Base-by-base conservation (phyloP, 92 coral and sea anemone genomes). In the Bergia puertoricense region DNA sequence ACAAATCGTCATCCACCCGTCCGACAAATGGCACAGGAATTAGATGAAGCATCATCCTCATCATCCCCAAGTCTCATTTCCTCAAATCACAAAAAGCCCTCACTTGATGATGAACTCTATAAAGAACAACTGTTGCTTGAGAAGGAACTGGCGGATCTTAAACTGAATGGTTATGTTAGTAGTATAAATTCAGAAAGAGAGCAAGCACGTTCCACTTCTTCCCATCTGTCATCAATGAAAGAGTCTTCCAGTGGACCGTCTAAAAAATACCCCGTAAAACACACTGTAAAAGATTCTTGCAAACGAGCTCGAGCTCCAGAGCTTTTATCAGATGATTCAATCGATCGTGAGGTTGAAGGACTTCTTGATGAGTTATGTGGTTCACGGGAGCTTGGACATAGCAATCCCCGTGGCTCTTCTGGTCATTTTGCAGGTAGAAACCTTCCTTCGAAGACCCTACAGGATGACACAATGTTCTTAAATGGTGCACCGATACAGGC, bases 321-420 rank as follows among this genome's bases (percentile, higher is more conserved):
- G 67, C 81, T 95, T 37, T 82, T 88, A 11, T 91, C 98, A 14
- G 96, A 91, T 76, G 98, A 95, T 45, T 93, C 96, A 13, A 80
- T 93, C 73, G 98, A 95, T 71, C 91, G 91, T 37, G 98, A 95
- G 72, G 98, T 95, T 44, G 98, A 92, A 46, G 91, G 92, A 18
- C 78, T 90, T n/a, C 86, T 92, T 4, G 56, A 84, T 50, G 89
- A 89, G 13, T 46, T 84, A 8, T 84, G 87, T 56, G 40, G 77
- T 15, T 83, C 66, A 42, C 59, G 9, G 59, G 66, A 48, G 0
- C 8, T 65, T 65, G 85, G 50, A 6, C 20, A 43, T n/a, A 39
- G 48, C 10, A 68, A 66, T 18, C 56, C 43, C 42, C 4, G 41
- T 20, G 13, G 18, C 15, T 39, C 65, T 36, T 36, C 87, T 18